Evolutionary conservation across 1,140 invertebrate species (phyloP).

Genomic region (Halotydeus destructor): DNA sequence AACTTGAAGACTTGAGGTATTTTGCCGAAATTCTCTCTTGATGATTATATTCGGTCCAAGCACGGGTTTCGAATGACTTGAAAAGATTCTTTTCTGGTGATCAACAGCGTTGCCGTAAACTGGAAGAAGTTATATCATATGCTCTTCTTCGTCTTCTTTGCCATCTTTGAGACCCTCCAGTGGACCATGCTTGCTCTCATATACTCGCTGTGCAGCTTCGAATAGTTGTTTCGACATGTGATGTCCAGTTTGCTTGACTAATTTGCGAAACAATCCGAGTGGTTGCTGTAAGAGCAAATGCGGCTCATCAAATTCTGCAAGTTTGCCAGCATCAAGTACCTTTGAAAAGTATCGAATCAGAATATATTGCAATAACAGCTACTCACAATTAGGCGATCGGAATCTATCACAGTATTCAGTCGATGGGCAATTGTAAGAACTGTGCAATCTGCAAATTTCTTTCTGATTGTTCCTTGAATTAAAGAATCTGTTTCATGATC

Average conservation of each 20-base stretch:
- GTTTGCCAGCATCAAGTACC: constrained; percentile 13
- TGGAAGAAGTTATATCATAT: too few relatives aligned
- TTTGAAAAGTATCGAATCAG: constrained; percentile 12
- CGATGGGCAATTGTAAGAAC: constrained; percentile 86
- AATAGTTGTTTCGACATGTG: constrained; percentile 9
- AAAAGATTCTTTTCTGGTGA: too few relatives aligned
- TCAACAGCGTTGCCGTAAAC: too few relatives aligned
- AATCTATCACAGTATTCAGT: constrained; percentile 64
- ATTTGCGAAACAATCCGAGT: constrained; percentile 9
- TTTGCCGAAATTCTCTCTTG: too few relatives aligned
- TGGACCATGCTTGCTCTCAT: background rate
- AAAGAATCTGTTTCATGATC: constrained; percentile 67
- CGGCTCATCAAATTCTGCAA: constrained; percentile 11
- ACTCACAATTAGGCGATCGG: constrained; percentile 32
- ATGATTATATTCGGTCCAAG: too few relatives aligned
- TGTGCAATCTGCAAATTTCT: constrained; percentile 53
- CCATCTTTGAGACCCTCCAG: too few relatives aligned
- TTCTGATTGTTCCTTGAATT: constrained; percentile 61
- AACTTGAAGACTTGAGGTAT: too few relatives aligned
- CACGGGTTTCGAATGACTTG: too few relatives aligned
- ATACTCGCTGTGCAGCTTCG: background rate
- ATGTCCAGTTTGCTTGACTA: constrained; percentile 13
- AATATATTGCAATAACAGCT: too few relatives aligned
- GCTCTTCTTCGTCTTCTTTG: too few relatives aligned
- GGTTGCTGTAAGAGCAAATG: constrained; percentile 6